Conservation (phyloP, 2,888 invertebrate species). For the Drosophila acutilabella region DNA sequence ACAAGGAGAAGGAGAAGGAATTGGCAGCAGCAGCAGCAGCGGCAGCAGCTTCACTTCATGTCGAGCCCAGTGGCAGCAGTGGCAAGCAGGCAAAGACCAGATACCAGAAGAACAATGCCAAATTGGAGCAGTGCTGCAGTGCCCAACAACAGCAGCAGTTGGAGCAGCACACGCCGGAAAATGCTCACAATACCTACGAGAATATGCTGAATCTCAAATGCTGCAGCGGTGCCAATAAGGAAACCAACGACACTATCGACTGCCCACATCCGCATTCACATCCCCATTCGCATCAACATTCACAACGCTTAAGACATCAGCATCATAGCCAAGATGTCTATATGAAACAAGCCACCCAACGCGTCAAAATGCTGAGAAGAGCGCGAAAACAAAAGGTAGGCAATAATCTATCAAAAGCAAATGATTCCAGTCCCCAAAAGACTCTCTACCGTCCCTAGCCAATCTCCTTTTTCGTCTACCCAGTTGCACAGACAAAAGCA, state of each 20-base stretch:
- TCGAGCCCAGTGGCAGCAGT: slow-evolving; percentile 51
- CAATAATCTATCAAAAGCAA: slow-evolving; percentile 27
- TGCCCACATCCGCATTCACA: slow-evolving; percentile 39
- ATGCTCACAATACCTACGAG: slow-evolving; percentile 83
- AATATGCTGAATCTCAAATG: slow-evolving; percentile 84
- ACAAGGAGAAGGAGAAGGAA: slow-evolving; percentile 77
- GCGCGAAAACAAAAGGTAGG: slow-evolving; percentile 85
- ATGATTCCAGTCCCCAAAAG: neutral
- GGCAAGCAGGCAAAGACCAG: slow-evolving; percentile 53
- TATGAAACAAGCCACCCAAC: slow-evolving; percentile 84
- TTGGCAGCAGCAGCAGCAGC: slow-evolving; percentile 20
- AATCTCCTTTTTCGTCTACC: neutral
- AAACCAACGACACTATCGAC: slow-evolving; percentile 51
- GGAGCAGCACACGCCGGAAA: slow-evolving; percentile 71
- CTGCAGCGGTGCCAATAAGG: slow-evolving; percentile 59
- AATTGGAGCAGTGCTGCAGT: slow-evolving; percentile 70
- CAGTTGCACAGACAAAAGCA: slow-evolving; percentile 12
- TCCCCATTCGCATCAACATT: slow-evolving; percentile 33
- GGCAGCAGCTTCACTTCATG: slow-evolving; percentile 47
- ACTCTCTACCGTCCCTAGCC: neutral
- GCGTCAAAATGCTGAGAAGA: slow-evolving; percentile 84
- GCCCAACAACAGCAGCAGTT: slow-evolving; percentile 44
- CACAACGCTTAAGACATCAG: slow-evolving; percentile 30
- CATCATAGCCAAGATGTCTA: slow-evolving; percentile 77
- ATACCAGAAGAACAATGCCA: slow-evolving; percentile 76